Conservation (phyloP, 2,888 invertebrate genomes). For the Drosophila melanosoma region DNA sequence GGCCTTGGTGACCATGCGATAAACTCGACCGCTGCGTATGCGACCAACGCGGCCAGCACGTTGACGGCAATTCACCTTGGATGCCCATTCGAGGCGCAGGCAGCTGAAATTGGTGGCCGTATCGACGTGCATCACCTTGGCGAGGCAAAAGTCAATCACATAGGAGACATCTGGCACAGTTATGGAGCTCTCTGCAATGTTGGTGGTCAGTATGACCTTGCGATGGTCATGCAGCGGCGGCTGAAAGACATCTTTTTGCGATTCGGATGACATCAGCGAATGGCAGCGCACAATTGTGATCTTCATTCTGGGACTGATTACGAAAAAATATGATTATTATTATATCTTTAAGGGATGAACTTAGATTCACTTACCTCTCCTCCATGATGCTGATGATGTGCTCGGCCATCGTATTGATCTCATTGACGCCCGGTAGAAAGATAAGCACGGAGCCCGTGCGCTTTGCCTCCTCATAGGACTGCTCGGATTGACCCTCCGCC, state of each 20-base stretch:
- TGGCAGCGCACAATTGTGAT: conserved; percentile 86
- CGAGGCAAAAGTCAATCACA: conserved; percentile 97
- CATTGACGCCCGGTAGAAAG: conserved; percentile 94
- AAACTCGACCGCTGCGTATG: conserved; percentile 93
- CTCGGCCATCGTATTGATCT: conserved; percentile 88
- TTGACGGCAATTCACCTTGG: conserved; percentile 95
- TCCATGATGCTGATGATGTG: conserved; percentile 25
- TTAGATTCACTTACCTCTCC: conserved; percentile 41
- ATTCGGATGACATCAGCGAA: conserved; percentile 92
- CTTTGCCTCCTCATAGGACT: conserved; percentile 41
- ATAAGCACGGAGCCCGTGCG: conserved; percentile 89
- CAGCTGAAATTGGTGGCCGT: conserved; percentile 88
- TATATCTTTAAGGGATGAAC: neutral
- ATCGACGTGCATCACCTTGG: conserved; percentile 92
- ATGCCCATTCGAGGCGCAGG: conserved; percentile 94
- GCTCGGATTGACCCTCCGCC: conserved; percentile 75
- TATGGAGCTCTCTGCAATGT: conserved; percentile 96
- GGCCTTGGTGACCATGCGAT: conserved; percentile 89
- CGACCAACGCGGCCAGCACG: conserved; percentile 96
- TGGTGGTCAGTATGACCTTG: conserved; percentile 95
- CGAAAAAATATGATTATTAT: neutral
- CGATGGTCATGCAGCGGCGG: conserved; percentile 85
- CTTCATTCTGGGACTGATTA: conserved; percentile 40
- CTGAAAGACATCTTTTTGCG: conserved; percentile 88
- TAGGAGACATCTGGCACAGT: conserved; percentile 95